Evolutionary conservation across 2,797 vertebrate species (phyloP).

Genomic region (Sebastes nivosus): DNA sequence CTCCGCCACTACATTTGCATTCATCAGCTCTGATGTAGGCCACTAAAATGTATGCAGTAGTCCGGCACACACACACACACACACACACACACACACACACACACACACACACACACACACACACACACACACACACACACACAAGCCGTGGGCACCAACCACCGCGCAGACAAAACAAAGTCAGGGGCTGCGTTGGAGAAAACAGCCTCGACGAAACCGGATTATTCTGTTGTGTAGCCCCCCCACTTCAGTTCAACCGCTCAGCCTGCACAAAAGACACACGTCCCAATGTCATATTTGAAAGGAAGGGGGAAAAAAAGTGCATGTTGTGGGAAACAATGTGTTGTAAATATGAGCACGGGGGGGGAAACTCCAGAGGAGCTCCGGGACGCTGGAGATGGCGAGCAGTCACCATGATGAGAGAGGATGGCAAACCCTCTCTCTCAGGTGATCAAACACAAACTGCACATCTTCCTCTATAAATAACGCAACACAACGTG

Average conservation of each 20-base stretch:
- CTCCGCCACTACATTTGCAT: slow-evolving; percentile 63
- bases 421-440: slow-evolving; percentile 37
- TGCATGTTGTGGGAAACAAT: background rate
- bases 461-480: slow-evolving; percentile 12
- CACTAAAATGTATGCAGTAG: slow-evolving; percentile 44
- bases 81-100: background rate
- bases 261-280: slow-evolving; percentile 67
- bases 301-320: slow-evolving; percentile 34
- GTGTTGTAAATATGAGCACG: slow-evolving; percentile 39
- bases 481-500: too few species aligned
- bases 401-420: slow-evolving; percentile 66
- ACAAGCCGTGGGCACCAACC: slow-evolving; percentile 28
- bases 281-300: slow-evolving; percentile 59
- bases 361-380: slow-evolving; percentile 68
- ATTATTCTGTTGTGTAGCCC: slow-evolving; percentile 15
- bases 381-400: slow-evolving; percentile 64
- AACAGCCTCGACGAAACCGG: slow-evolving; percentile 33
- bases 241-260: slow-evolving; percentile 56
- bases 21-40: slow-evolving; percentile 63
- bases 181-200: slow-evolving; percentile 26
- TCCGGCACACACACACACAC: background rate
- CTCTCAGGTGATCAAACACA: slow-evolving; percentile 71
- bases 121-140: background rate
- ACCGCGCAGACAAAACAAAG: slow-evolving; percentile 53
- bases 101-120: too few species aligned